Percentiles rank a stretch among this genome's conserved stretches.
These are phyloP conservation scores for Drosophila navojoa DNA, from an alignment of 1,140 invertebrate species.

Conservation along the genomic window DNA sequence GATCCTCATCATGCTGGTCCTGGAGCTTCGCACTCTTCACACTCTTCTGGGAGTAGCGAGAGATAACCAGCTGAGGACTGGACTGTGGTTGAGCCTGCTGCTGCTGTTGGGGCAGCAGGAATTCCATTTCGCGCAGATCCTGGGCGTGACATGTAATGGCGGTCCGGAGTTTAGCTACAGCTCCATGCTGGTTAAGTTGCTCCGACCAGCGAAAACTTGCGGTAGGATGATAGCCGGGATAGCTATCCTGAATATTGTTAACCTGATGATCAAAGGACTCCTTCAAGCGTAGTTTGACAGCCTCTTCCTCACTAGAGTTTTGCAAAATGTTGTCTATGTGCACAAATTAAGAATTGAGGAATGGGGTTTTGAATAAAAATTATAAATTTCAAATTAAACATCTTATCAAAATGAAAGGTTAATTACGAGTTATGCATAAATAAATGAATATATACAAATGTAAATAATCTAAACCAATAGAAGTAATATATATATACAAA, in stretches of 20 bases:
- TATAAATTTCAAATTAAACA: conserved; percentile 41
- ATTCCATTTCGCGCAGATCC: conserved; percentile 84
- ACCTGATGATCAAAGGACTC: conserved; percentile 11
- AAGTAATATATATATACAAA: conserved; percentile 19
- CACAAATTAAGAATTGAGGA: background rate
- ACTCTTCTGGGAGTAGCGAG: conserved; percentile 62
- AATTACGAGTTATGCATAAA: conserved; percentile 46
- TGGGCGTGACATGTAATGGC: conserved; percentile 69
- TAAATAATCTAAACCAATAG: conserved; percentile 49
- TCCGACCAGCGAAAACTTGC: conserved; percentile 70
- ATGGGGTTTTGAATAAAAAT: conserved; percentile 19
- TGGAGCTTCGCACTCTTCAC: conserved; percentile 63
- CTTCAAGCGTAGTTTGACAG: conserved; percentile 60
- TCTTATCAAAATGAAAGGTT: conserved; percentile 46
- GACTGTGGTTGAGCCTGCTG: conserved; percentile 32
- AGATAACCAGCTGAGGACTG: conserved; percentile 59
- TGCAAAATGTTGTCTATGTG: conserved; percentile 64
- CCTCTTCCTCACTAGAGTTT: conserved; percentile 26
- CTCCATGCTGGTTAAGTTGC: conserved; percentile 68
- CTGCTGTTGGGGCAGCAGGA: conserved; percentile 70
- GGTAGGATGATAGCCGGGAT: conserved; percentile 57
- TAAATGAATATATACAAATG: conserved; percentile 64
- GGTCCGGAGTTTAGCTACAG: conserved; percentile 75
- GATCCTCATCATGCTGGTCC: conserved; percentile 55
- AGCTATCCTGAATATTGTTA: conserved; percentile 58